These are phyloP conservation scores for Talpa occidentalis DNA, from an alignment of 2,113 vertebrate genomes.

Conservation along the genomic window DNA sequence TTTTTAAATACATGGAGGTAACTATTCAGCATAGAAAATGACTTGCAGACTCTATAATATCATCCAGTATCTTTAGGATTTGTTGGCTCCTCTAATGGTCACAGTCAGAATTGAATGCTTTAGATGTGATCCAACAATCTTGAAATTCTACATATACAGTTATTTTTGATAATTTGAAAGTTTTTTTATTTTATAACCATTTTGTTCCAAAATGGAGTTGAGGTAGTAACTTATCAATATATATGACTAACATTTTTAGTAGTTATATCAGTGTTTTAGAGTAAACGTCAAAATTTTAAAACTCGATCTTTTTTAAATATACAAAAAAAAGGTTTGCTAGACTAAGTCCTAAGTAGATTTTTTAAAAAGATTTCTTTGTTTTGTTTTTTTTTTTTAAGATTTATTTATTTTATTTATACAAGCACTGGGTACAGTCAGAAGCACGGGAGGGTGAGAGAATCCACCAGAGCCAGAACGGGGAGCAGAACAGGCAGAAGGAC, in stretches of 20 bases:
- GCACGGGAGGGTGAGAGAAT: too few species aligned
- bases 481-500: too few species aligned
- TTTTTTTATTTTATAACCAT: constrained; percentile 25
- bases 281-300: constrained; percentile 39
- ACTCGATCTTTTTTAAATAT: background rate
- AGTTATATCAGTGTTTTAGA: constrained; percentile 50
- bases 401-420: too few species aligned
- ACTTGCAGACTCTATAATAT: background rate
- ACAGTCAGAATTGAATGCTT: constrained; percentile 21
- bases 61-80: constrained; percentile 9
- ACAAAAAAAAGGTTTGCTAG: background rate
- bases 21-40: constrained; percentile 27
- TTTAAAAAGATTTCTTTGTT: too few species aligned
- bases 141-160: background rate
- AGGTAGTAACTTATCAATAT: constrained; percentile 15
- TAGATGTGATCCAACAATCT: background rate
- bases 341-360: constrained; percentile 21
- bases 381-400: too few species aligned
- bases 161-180: constrained; percentile 49
- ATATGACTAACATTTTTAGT: constrained; percentile 52
- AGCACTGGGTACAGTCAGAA: too few species aligned
- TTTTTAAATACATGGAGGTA: background rate
- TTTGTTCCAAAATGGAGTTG: constrained; percentile 39
- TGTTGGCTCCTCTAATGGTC: constrained; percentile 10
- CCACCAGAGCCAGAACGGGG: too few species aligned